Conservation (phyloP, 2,888 invertebrate species). For the Chrysolina haemoptera region DNA sequence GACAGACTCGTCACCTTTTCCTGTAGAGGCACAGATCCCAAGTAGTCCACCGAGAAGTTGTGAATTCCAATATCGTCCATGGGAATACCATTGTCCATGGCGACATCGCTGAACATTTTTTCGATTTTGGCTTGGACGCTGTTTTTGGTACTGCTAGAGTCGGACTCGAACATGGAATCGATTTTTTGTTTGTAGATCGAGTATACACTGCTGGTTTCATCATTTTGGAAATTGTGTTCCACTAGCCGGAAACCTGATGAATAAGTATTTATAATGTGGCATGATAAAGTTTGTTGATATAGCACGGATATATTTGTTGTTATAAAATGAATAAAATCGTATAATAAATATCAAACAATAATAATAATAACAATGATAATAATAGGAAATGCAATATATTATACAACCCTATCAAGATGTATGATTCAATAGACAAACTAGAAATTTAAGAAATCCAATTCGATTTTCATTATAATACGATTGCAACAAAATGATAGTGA, state of each 20-base stretch:
- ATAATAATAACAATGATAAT: too few species aligned
- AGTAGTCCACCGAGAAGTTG: slow-evolving; percentile 81
- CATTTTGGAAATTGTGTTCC: slow-evolving; percentile 55
- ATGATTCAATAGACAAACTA: too few species aligned
- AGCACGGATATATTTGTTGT: too few species aligned
- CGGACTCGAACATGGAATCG: slow-evolving; percentile 83
- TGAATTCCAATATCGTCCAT: slow-evolving; percentile 71
- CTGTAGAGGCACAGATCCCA: slow-evolving; percentile 85
- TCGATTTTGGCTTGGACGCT: slow-evolving; percentile 90
- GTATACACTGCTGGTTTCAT: slow-evolving; percentile 69
- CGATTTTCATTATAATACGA: too few species aligned
- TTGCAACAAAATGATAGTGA: too few species aligned
- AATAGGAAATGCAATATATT: too few species aligned
- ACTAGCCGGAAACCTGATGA: slow-evolving; percentile 61
- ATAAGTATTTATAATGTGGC: not conserved
- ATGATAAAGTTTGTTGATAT: too few species aligned
- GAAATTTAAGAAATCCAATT: too few species aligned
- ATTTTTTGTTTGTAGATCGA: slow-evolving; percentile 87
- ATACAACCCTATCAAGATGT: too few species aligned
- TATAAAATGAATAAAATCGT: too few species aligned
- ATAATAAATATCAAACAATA: too few species aligned
- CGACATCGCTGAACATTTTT: slow-evolving; percentile 85
- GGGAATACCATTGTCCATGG: slow-evolving; percentile 73
- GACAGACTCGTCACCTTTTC: slow-evolving; percentile 87
- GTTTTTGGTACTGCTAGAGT: slow-evolving; percentile 73